phyloP scores from a whole-genome alignment of 2,113 vertebrate genomes.

The Pelvicachromis taeniatus region DNA sequence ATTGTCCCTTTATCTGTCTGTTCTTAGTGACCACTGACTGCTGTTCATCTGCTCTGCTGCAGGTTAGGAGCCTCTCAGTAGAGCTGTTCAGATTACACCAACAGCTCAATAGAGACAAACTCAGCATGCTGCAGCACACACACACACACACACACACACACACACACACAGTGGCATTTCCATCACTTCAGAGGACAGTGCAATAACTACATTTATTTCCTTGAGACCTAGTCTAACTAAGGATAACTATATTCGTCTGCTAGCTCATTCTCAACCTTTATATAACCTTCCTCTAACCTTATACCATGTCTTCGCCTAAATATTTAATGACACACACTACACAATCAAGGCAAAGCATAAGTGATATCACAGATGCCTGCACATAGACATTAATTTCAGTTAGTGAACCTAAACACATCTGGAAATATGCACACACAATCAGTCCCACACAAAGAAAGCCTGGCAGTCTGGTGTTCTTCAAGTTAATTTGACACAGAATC shows the following conservation, averaged over 20 bases:
- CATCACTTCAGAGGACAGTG: neutral
- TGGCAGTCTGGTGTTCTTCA: constrained; percentile 70
- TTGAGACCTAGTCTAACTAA: neutral
- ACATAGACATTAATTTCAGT: constrained; percentile 50
- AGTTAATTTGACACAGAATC: constrained; percentile 74
- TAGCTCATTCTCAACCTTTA: neutral
- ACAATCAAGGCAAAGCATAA: neutral
- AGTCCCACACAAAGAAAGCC: constrained; percentile 45
- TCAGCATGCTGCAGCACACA: constrained; percentile 49
- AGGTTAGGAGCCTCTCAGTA: constrained; percentile 44
- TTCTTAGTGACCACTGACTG: constrained; percentile 42
- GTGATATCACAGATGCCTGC: constrained; percentile 37
- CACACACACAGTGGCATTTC: neutral
- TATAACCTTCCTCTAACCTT: neutral
- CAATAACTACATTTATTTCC: neutral
- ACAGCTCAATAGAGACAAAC: constrained; percentile 78
- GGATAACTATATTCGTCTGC: neutral
- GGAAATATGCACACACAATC: neutral
- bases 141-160: neutral
- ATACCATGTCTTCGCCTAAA: neutral
- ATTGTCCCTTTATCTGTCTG: constrained; percentile 39
- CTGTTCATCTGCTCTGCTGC: constrained; percentile 45
- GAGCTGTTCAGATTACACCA: constrained; percentile 76
- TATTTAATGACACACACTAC: neutral
- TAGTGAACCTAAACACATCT: constrained; percentile 29